Percentiles rank a stretch among this genome's conserved stretches.
Conservation (phyloP, 2,113 vertebrate species). For the Aspiorhynchus laticeps region DNA sequence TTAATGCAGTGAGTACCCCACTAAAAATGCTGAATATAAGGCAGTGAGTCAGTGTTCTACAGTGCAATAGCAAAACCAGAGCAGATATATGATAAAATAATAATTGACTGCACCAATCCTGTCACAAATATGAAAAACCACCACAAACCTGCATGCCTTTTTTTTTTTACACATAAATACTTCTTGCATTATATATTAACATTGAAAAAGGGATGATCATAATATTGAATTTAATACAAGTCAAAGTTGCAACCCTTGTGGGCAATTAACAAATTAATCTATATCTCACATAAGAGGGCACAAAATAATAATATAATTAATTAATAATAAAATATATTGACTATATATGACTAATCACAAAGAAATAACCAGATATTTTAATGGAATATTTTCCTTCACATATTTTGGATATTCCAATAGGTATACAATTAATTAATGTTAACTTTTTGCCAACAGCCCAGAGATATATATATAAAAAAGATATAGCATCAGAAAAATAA, state of each 20-base stretch:
- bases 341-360: background rate
- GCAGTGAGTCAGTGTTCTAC: conserved; percentile 27
- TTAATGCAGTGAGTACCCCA: conserved; percentile 61
- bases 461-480: background rate
- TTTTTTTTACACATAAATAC: background rate
- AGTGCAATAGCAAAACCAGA: conserved; percentile 18
- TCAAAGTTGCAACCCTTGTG: background rate
- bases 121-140: background rate
- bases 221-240: background rate
- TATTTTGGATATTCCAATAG: background rate
- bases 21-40: conserved; percentile 62
- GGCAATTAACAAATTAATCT: background rate
- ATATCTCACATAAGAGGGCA: background rate
- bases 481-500: background rate
- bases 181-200: background rate
- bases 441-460: background rate
- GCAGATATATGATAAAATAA: conserved; percentile 22
- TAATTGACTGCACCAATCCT: background rate
- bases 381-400: background rate
- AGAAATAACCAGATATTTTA: background rate
- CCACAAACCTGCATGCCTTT: background rate
- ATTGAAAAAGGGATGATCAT: background rate
- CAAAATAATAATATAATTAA: background rate
- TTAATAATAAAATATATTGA: too few species aligned
- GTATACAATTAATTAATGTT: background rate